phyloP scores from a whole-genome alignment of 2,797 vertebrate genomes.

The Gymnopithys bicolor region DNA sequence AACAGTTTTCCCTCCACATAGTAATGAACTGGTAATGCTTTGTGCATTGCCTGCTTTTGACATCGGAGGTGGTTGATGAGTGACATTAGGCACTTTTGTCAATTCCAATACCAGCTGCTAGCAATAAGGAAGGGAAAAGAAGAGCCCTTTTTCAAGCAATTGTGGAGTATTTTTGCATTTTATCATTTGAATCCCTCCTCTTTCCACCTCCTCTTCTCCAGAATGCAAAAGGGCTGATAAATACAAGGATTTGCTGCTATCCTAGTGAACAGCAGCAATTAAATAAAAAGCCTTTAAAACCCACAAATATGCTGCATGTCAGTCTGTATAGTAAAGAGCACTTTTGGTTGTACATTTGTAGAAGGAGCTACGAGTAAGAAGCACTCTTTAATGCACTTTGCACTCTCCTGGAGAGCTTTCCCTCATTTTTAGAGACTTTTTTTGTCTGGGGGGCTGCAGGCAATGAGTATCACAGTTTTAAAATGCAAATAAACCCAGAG shows the following conservation, averaged over 20 bases:
- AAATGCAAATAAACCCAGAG: conserved; percentile 27
- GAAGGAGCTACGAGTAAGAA: not conserved
- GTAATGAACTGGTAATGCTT: conserved; percentile 13
- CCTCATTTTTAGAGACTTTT: conserved; percentile 8
- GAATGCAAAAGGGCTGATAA: conserved; percentile 44
- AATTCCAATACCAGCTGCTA: conserved; percentile 18
- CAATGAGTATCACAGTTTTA: not conserved
- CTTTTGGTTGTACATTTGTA: conserved; percentile 21
- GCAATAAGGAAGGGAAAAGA: conserved; percentile 29
- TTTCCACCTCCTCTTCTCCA: not conserved
- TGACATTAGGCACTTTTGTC: conserved; percentile 17
- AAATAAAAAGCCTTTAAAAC: conserved; percentile 31
- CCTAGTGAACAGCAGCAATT: not conserved
- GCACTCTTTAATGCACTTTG: conserved; percentile 78
- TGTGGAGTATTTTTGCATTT: not conserved
- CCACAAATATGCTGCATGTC: conserved; percentile 44
- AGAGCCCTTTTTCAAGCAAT: not conserved
- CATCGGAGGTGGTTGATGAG: conserved; percentile 28
- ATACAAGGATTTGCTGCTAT: not conserved
- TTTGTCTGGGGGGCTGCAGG: not conserved
- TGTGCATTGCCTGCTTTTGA: not conserved
- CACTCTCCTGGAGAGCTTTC: conserved; percentile 46
- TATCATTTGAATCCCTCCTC: not conserved
- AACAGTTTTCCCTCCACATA: not conserved
- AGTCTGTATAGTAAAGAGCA: conserved; percentile 6